Percentiles rank a stretch among this genome's conserved stretches.
Evolutionary conservation across 2,113 vertebrate species (phyloP).

Genomic region (Chitala chitala): DNA sequence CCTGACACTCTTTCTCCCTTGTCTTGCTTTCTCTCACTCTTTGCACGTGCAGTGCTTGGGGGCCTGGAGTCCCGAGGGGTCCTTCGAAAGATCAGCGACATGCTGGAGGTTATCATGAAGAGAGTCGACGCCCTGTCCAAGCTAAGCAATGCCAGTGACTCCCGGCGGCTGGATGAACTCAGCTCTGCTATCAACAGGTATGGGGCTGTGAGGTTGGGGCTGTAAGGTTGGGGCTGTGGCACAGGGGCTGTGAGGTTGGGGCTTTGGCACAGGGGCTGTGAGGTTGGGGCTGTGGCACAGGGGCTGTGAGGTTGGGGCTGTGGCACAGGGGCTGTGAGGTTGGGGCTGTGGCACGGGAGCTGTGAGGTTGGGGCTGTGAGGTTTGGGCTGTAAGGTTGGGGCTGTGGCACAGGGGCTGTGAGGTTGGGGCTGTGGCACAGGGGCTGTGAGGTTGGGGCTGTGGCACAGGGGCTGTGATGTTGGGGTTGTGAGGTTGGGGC

Average conservation of each 20-base stretch:
- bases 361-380: too few species aligned
- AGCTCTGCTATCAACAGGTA: constrained; percentile 78
- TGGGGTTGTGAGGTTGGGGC: too few species aligned
- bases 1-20: not conserved
- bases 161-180: constrained; percentile 66
- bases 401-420: too few species aligned
- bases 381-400: too few species aligned
- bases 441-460: too few species aligned
- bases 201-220: not conserved
- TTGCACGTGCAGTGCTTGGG: constrained; percentile 64
- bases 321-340: too few species aligned
- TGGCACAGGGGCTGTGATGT: too few species aligned
- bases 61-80: constrained; percentile 81
- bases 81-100: constrained; percentile 89
- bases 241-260: not conserved
- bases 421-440: too few species aligned
- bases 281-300: too few species aligned
- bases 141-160: constrained; percentile 76
- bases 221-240: not conserved
- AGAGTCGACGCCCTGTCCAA: constrained; percentile 82
- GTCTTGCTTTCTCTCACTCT: not conserved
- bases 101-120: constrained; percentile 89
- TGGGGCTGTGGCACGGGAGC: too few species aligned
- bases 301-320: too few species aligned
- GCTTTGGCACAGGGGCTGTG: not conserved